Conservation (phyloP, 2,888 invertebrate species). For the Hypena proboscidalis region DNA sequence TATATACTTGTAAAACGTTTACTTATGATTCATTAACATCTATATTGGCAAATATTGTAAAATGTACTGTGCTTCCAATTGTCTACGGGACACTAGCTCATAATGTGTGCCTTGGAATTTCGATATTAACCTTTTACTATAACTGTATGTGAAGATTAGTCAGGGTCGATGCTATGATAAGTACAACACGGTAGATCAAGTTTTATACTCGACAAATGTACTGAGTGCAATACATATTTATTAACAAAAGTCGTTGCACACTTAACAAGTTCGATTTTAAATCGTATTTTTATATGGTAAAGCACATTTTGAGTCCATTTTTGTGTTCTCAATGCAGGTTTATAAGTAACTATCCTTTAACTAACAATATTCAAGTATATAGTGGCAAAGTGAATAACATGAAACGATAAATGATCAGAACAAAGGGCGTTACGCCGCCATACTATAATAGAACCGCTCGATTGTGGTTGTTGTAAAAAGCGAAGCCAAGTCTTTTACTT, state of each 20-base stretch:
- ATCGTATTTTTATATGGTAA: slow-evolving; percentile 31
- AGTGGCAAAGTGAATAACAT: slow-evolving; percentile 60
- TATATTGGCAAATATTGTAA: slow-evolving; percentile 37
- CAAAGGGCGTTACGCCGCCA: slow-evolving; percentile 59
- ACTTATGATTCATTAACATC: slow-evolving; percentile 59
- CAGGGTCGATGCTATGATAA: slow-evolving; percentile 18
- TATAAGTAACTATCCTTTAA: slow-evolving; percentile 59
- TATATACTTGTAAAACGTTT: slow-evolving; percentile 70
- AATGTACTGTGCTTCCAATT: slow-evolving; percentile 58
- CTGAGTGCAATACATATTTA: slow-evolving; percentile 78
- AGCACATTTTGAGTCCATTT: slow-evolving; percentile 43
- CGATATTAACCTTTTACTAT: slow-evolving; percentile 51
- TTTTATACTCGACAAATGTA: slow-evolving; percentile 51
- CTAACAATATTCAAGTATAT: slow-evolving; percentile 69
- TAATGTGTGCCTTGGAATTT: slow-evolving; percentile 69
- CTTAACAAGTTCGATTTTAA: slow-evolving; percentile 38
- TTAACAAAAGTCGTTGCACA: slow-evolving; percentile 50
- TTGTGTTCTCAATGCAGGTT: slow-evolving; percentile 48
- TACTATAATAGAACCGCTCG: slow-evolving; percentile 46
- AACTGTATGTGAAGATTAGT: slow-evolving; percentile 33
- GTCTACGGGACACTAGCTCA: slow-evolving; percentile 61
- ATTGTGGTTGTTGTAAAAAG: slow-evolving; percentile 43
- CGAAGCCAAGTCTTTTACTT: slow-evolving; percentile 50
- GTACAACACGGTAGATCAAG: slow-evolving; percentile 39
- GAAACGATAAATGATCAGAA: slow-evolving; percentile 50